Percentiles rank a stretch among this genome's conserved stretches.
Conservation (phyloP, 2,113 vertebrate genomes). For the Brienomyrus brachyistius region DNA sequence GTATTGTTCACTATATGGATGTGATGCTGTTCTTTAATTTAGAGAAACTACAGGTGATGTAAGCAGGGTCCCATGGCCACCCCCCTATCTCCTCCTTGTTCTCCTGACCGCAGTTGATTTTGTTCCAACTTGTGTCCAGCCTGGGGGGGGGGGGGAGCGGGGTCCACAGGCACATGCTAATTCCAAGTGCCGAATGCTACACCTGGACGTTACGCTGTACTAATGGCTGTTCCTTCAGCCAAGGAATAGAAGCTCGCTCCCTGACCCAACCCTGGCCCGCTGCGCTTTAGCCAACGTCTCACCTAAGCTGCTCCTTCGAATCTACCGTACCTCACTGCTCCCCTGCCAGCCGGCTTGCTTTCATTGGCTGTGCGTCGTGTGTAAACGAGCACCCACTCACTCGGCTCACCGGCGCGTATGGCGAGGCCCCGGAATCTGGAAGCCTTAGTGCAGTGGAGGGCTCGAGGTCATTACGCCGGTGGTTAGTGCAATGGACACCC, state of each 20-base stretch:
- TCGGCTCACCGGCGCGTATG: not conserved
- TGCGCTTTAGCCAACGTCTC: not conserved
- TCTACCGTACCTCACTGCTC: not conserved
- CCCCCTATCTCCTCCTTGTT: not conserved
- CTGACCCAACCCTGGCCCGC: not conserved
- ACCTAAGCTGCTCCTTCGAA: not conserved
- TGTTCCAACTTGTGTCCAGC: not conserved
- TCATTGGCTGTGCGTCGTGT: not conserved
- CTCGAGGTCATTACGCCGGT: not conserved
- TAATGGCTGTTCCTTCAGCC: not conserved
- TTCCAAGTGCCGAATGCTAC: not conserved
- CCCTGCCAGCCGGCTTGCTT: not conserved
- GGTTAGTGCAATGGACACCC: not conserved
- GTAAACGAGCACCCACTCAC: not conserved
- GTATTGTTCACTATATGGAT: constrained; percentile 71
- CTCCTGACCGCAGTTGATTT: not conserved
- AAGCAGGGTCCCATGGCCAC: constrained; percentile 36
- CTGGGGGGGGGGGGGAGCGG: not conserved
- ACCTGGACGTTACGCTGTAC: not conserved
- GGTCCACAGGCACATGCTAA: not conserved
- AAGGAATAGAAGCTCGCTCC: not conserved
- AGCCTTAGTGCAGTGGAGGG: not conserved
- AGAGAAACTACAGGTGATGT: constrained; percentile 65
- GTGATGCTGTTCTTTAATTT: constrained; percentile 71
- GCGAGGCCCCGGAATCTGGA: not conserved